Base-by-base conservation (phyloP, 2,797 vertebrate genomes). In the Merluccius polli region DNA sequence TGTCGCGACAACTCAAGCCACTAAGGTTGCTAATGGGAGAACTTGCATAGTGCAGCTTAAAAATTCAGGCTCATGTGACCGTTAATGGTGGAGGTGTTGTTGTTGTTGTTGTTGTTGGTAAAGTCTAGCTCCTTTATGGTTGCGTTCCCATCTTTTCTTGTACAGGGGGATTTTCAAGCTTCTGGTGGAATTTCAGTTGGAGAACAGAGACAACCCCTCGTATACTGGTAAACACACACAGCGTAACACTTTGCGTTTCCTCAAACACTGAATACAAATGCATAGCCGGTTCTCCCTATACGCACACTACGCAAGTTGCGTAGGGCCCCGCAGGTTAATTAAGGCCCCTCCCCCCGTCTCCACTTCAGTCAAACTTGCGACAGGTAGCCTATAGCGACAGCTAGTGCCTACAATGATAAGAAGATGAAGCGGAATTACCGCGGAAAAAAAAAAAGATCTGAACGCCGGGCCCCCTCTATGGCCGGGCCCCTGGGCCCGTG, bases 151-250 rank as follows among this genome's bases (percentile, higher is more conserved):
- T 68, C 7, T 44, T 75, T 74, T 69, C 31, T 74, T 69, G n/a
- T 78, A 38, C 87, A 99, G 98, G 85, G 98, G 98, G 24, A 99
- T 99, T 91, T 99, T 99, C 89, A 94, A 93, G 84, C 89, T 99
- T 76, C 91, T 99, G 87, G 96, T 95, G 75, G 94, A 94, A 85
- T 95, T 96, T 86, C 97, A 99, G 86, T 89, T 99, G 89, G 95
- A 97, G 80, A 98, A 97, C 90, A 95, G 95, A 87, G 97, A 98
- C 84, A 97, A 96, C 82, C 90, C 96, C 73, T 97, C 96, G 73
- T 98, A 97, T 33, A 86, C 93, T 87, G 98, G 97, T 96, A 72
- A 1, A 9, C 33, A 59, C 32, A 31, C 80, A 38, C 0, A 1
- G 13, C 21, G 7, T 59, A 29, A n/a, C 4, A 15, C 44, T 18